Evolutionary conservation across 2,797 vertebrate species (phyloP).

Genomic region (Calcarius lapponicus): DNA sequence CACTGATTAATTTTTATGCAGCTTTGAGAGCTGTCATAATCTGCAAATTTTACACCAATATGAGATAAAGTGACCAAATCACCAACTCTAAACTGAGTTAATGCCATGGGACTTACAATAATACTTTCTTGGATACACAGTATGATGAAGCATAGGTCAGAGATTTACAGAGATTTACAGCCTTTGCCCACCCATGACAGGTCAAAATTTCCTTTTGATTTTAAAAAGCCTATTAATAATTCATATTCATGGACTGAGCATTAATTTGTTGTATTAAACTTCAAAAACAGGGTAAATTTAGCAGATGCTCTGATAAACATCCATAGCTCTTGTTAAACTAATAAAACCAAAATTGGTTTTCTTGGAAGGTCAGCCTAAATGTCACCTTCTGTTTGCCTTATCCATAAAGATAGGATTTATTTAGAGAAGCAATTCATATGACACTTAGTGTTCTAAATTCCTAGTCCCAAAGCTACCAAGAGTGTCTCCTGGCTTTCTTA

Average conservation of each 20-base stretch:
- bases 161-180: not conserved
- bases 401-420: constrained; percentile 4
- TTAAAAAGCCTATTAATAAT: not conserved
- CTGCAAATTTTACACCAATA: not conserved
- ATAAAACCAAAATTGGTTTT: constrained; percentile 35
- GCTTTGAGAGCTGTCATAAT: not conserved
- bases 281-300: not conserved
- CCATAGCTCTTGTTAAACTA: constrained; percentile 1
- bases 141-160: not conserved
- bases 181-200: not conserved
- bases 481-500: not conserved
- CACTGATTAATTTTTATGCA: not conserved
- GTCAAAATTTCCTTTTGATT: not conserved
- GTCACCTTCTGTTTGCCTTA: not conserved
- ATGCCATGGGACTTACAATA: not conserved
- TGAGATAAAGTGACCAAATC: not conserved
- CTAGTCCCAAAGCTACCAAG: not conserved
- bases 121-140: not conserved
- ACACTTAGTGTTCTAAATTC: not conserved
- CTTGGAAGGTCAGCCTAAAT: constrained; percentile 37
- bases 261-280: not conserved
- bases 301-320: constrained; percentile 14
- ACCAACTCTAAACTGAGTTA: not conserved
- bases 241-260: not conserved
- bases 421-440: not conserved